Conservation (phyloP, 2,797 vertebrate species). For the Luscinia luscinia region DNA sequence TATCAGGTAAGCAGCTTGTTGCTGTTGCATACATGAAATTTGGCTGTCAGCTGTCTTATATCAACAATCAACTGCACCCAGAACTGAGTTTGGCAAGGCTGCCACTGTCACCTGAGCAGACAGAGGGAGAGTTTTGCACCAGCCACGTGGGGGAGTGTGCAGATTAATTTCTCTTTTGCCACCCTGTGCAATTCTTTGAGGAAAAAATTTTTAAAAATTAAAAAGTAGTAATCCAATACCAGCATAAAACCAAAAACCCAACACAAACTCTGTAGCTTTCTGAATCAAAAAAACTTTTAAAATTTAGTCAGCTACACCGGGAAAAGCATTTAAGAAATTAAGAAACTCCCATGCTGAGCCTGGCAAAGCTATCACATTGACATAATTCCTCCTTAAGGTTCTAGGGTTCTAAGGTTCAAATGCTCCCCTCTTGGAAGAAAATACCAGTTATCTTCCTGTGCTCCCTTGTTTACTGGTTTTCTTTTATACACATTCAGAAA, state of each 20-base stretch:
- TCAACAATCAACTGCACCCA: not conserved
- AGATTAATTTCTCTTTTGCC: not conserved
- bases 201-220: not conserved
- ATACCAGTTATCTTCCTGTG: not conserved
- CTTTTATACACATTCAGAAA: conserved; percentile 1
- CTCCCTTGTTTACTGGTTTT: not conserved
- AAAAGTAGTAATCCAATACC: not conserved
- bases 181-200: not conserved
- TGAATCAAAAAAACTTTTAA: not conserved
- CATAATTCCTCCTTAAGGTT: not conserved
- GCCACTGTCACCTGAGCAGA: not conserved
- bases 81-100: not conserved
- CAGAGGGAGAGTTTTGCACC: not conserved
- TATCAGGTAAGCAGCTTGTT: not conserved
- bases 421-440: not conserved
- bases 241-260: not conserved
- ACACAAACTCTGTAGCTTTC: not conserved
- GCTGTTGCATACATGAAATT: not conserved
- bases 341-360: not conserved
- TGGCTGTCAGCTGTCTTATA: not conserved
- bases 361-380: not conserved
- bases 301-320: not conserved
- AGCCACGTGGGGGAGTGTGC: not conserved
- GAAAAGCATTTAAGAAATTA: not conserved
- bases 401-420: not conserved